A percentile compares a stretch with the other conserved stretches of the same genome.
Conservation (phyloP, 2,888 invertebrate species). For the Nomada fabriciana region DNA sequence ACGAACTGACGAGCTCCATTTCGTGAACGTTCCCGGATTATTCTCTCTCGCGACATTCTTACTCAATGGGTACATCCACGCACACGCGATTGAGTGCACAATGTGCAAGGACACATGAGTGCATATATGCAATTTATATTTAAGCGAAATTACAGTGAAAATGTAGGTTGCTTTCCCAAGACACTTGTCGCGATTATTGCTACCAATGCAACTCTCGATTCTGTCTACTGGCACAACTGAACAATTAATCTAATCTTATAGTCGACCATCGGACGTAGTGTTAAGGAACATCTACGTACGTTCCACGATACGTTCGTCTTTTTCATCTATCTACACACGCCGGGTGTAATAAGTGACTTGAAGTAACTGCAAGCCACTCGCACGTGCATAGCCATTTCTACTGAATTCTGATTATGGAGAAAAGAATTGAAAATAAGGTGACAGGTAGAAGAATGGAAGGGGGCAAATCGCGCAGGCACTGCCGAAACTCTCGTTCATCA, state of each 20-base stretch:
- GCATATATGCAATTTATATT: slow-evolving; percentile 21
- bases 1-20: neutral
- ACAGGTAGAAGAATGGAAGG: neutral
- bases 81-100: neutral
- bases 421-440: neutral
- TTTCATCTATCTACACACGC: neutral
- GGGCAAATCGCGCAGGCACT: slow-evolving; percentile 63
- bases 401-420: slow-evolving; percentile 19
- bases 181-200: neutral
- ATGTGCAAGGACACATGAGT: neutral
- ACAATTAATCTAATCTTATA: slow-evolving; percentile 10
- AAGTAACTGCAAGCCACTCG: neutral
- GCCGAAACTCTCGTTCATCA: slow-evolving; percentile 62
- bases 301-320: neutral
- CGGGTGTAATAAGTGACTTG: neutral
- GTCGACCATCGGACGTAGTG: slow-evolving; percentile 20
- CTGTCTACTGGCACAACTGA: neutral
- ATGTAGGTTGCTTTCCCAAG: slow-evolving; percentile 1
- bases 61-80: neutral
- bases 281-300: slow-evolving; percentile 6
- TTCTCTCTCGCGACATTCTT: neutral
- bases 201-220: slow-evolving; percentile 1
- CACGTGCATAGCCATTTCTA: slow-evolving; percentile 1
- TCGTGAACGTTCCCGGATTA: neutral
- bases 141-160: slow-evolving; percentile 23